Evolutionary conservation across 2,113 vertebrate species (phyloP).

Genomic region (Percopsis transmontana): DNA sequence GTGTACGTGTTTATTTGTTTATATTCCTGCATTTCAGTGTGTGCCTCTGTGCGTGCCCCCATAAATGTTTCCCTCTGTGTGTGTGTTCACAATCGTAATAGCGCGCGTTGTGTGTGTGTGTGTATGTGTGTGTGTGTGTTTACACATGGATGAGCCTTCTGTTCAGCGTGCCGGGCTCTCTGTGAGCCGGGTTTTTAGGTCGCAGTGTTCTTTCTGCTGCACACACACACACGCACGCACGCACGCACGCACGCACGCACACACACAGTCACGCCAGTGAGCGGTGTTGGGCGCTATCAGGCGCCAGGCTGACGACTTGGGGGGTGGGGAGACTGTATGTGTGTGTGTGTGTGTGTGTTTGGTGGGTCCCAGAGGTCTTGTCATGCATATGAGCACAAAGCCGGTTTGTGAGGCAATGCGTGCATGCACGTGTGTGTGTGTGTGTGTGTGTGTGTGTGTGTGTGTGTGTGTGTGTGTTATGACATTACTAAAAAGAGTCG

Average conservation of each 20-base stretch:
- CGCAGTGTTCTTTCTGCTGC: constrained; percentile 69
- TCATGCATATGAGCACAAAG: background rate
- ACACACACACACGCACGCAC: constrained; percentile 19
- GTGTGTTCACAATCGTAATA: too few relatives aligned
- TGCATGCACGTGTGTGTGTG: background rate
- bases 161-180: constrained; percentile 65
- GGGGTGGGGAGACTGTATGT: constrained; percentile 21
- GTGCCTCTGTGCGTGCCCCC: constrained; percentile 23
- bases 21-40: constrained; percentile 1
- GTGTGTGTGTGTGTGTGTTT: background rate
- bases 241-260: constrained; percentile 21
- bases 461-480: constrained; percentile 9
- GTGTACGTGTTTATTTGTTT: background rate
- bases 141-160: constrained; percentile 76
- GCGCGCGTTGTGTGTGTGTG: constrained; percentile 8
- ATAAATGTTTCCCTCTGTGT: background rate
- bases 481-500: too few relatives aligned
- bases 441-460: background rate
- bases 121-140: constrained; percentile 35
- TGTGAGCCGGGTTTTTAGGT: constrained; percentile 76
- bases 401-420: too few relatives aligned
- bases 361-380: background rate
- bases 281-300: constrained; percentile 58
- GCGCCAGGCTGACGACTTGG: constrained; percentile 38
- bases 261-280: constrained; percentile 28